Percentiles rank a stretch among this genome's conserved stretches.
phyloP scores from a whole-genome alignment of 2,113 vertebrate species.

The Pachycephala philippinensis region DNA sequence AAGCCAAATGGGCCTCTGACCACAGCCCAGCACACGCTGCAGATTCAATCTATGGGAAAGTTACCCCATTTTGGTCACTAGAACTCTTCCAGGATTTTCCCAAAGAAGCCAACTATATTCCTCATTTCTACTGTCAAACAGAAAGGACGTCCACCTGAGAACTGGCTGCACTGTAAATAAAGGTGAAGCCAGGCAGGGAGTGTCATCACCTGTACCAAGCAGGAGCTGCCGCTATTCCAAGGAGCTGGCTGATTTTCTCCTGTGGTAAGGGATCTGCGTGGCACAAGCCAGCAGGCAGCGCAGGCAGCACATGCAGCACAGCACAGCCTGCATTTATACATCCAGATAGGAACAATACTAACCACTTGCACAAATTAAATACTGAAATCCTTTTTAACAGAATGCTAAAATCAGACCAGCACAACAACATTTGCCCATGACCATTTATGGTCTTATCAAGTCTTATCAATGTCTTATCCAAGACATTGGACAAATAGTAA shows the following conservation, averaged over 20 bases:
- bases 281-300: not conserved
- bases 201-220: not conserved
- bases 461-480: too few relatives aligned
- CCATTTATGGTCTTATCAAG: not conserved
- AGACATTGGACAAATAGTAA: not conserved
- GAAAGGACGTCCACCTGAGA: not conserved
- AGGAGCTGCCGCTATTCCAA: not conserved
- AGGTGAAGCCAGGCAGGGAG: not conserved
- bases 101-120: not conserved
- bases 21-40: not conserved
- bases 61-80: not conserved
- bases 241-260: not conserved
- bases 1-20: rapidly evolving
- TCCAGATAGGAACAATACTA: not conserved
- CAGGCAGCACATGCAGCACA: not conserved
- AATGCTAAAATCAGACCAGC: not conserved
- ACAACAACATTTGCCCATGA: not conserved
- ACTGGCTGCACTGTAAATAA: not conserved
- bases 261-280: not conserved
- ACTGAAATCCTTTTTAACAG: not conserved
- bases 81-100: not conserved
- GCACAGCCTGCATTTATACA: not conserved
- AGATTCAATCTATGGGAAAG: not conserved
- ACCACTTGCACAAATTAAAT: not conserved
- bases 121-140: not conserved